A percentile compares a stretch with the other conserved stretches of the same genome.
These are phyloP conservation scores for Gambusia holbrooki DNA, from an alignment of 2,113 vertebrate species.

Conservation along the genomic window DNA sequence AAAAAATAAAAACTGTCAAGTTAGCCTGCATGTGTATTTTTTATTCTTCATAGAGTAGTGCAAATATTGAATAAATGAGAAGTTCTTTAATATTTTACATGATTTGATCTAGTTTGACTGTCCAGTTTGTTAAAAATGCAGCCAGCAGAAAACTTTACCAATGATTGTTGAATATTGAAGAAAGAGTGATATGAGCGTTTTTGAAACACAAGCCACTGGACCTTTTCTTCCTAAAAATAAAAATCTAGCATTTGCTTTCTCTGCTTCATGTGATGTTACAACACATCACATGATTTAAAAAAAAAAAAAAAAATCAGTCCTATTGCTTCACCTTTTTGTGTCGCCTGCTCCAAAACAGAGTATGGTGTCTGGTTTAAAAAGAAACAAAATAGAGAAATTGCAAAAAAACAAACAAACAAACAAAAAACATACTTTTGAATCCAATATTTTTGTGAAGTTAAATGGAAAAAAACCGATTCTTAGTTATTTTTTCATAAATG, in stretches of 20 bases:
- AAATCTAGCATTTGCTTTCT: no score
- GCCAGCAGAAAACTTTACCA: no score
- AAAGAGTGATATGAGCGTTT: not conserved
- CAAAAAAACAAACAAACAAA: not conserved
- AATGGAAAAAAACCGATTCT: not conserved
- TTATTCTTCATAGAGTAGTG: not conserved
- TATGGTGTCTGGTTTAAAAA: not conserved
- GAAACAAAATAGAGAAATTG: not conserved
- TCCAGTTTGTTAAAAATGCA: no score
- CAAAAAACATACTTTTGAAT: not conserved
- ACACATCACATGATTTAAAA: not conserved
- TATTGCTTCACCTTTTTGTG: not conserved
- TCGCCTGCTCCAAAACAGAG: not conserved
- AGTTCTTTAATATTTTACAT: not conserved
- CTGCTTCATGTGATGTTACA: not conserved
- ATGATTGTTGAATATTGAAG: not conserved
- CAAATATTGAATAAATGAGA: not conserved
- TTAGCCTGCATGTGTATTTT: not conserved
- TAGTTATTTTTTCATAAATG: not conserved
- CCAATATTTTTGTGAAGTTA: not conserved
- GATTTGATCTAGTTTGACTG: no score
- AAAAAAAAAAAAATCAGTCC: not conserved
- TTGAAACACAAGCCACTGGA: not conserved
- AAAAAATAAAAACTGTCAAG: no score
- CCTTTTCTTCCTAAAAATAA: not conserved